Base-by-base conservation (phyloP, 2,113 vertebrate genomes). In the Epinephelus cyanopodus region DNA sequence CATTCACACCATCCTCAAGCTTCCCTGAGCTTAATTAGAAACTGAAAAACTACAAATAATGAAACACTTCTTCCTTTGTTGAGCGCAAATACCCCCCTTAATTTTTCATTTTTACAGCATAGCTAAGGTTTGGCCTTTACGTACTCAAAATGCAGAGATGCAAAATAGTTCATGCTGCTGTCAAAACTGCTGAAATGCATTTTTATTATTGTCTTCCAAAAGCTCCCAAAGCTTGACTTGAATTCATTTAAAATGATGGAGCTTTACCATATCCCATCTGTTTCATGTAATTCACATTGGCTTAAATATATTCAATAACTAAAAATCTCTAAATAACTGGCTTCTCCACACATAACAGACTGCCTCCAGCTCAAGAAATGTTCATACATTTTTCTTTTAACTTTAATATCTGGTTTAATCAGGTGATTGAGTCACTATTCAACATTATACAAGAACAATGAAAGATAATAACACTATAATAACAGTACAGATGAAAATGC, bases 81-180 rank as follows among this genome's bases (percentile, higher is more conserved):
- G 33, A 52, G 42, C 48, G 57, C 15, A 60, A 12, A 21, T 17
- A 58, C 54, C 15, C 39, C 3, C 25, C 11, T 52, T 42, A 8
- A 11, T 68, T 68, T 79, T 75, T 64, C 70, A 79, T 80, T 64
- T 48, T 29, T 27, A 33, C 37, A 79, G 82, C n/a, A 33, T 29
- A 56, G 37, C 56, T 45, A 39, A 48, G 33, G 33, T 78, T 33
- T 71, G 80, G 74, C 77, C 63, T 83, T 69, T 71, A 64, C 27
- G 66, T 57, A 8, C 21, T 72, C 33, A 52, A 60, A 66, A 37
- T 21, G 60, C 21, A 56, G 53, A 6, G 39, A 69, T 2, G 7
- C 39, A 71, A 25, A 64, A 61, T 33, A 68, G 52, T 72, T 72
- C 11, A 67, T 6, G 18, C 65, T 39, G 12, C 37, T 69, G 23